Evolutionary conservation across 2,888 invertebrate species (phyloP).

Genomic region (Apotomis betuletana): DNA sequence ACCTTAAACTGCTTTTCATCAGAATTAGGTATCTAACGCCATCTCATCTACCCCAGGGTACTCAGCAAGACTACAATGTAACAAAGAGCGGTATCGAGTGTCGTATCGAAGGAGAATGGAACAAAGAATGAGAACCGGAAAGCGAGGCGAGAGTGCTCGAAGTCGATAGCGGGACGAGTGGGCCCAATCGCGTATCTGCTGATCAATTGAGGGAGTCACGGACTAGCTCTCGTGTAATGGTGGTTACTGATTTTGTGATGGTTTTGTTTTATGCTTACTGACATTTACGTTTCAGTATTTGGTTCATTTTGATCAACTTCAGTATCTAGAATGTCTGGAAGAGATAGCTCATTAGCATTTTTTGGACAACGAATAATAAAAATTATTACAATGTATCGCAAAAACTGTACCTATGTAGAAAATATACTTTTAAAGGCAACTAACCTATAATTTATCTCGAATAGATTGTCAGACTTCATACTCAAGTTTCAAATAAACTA

Average conservation of each 20-base stretch:
- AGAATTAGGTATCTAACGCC: slow-evolving; percentile 42
- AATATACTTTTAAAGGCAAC: too few species aligned
- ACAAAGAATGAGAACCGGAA: slow-evolving; percentile 81
- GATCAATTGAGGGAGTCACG: slow-evolving; percentile 79
- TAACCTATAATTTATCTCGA: too few species aligned
- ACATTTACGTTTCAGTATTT: too few species aligned
- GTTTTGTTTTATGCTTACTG: slow-evolving; percentile 30
- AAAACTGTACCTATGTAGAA: too few species aligned
- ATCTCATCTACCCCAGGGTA: slow-evolving; percentile 50
- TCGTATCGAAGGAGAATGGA: slow-evolving; percentile 63
- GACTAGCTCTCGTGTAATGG: slow-evolving; percentile 58
- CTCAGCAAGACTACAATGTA: slow-evolving; percentile 74
- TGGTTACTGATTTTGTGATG: slow-evolving; percentile 55
- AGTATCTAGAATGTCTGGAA: too few species aligned
- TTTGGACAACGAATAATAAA: too few species aligned
- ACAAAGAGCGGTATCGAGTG: slow-evolving; percentile 76
- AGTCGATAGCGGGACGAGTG: slow-evolving; percentile 68
- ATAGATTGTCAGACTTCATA: too few species aligned
- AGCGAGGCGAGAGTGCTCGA: slow-evolving; percentile 73
- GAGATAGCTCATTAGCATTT: too few species aligned
- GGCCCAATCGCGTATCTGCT: slow-evolving; percentile 68
- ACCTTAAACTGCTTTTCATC: slow-evolving; percentile 12
- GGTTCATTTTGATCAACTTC: too few species aligned
- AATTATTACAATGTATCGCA: too few species aligned
- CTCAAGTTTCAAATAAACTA: background rate